Evolutionary conservation across 1,140 invertebrate genomes (phyloP).

Genomic region (Temnothorax longispinosus): DNA sequence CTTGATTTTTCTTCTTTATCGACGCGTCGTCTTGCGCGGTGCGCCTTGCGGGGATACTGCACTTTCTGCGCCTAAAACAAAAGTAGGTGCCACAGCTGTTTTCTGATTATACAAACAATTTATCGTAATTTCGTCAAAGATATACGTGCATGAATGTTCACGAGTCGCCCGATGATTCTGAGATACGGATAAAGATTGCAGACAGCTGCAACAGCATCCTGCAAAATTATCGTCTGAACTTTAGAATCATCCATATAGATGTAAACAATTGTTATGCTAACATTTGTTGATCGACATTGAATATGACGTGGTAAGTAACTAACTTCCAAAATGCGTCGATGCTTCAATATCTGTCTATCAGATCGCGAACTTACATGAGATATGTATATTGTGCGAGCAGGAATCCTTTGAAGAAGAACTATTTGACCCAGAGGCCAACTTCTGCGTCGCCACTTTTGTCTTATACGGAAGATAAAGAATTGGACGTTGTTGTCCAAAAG

Average conservation of each 20-base stretch:
- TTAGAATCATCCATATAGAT: neutral
- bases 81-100: neutral
- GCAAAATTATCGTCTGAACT: neutral
- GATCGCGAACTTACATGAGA: neutral
- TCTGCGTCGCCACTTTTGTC: constrained; percentile 80
- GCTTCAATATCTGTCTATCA: neutral
- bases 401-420: constrained; percentile 80
- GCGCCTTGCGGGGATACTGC: no score
- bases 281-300: neutral
- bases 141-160: neutral
- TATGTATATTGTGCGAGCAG: constrained; percentile 53
- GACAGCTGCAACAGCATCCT: neutral
- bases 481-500: constrained; percentile 81
- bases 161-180: neutral
- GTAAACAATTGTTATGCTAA: neutral
- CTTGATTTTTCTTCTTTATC: no score
- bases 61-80: no score
- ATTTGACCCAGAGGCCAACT: constrained; percentile 78
- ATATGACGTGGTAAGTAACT: constrained; percentile 70
- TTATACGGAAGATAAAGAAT: constrained; percentile 78
- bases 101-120: neutral
- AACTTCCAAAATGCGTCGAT: neutral
- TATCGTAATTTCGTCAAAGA: neutral
- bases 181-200: neutral
- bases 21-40: no score